phyloP scores from a whole-genome alignment of 2,888 invertebrate species.

The Sinohyriopsis cumingii region DNA sequence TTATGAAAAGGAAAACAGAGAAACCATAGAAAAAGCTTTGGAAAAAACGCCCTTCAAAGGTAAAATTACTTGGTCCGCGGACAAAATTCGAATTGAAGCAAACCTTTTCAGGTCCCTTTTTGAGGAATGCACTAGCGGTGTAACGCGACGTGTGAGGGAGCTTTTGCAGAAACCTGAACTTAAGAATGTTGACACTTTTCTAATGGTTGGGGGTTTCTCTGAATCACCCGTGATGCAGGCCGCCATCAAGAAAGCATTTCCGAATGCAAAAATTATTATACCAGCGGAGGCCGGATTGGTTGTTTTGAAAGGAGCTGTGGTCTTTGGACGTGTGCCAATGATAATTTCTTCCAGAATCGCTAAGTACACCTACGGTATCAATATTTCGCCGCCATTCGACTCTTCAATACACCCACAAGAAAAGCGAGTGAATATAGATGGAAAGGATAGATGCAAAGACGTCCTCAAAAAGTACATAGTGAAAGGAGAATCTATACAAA shows the following conservation, averaged over 20 bases:
- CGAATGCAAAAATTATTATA: slow-evolving; percentile 31
- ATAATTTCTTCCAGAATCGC: slow-evolving; percentile 35
- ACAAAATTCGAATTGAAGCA: slow-evolving; percentile 32
- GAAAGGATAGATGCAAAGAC: slow-evolving; percentile 34
- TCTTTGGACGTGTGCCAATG: slow-evolving; percentile 39
- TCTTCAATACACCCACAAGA: slow-evolving; percentile 24
- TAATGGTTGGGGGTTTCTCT: slow-evolving; percentile 47
- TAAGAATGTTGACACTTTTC: slow-evolving; percentile 27
- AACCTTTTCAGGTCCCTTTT: slow-evolving; percentile 29
- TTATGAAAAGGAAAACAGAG: slow-evolving; percentile 22
- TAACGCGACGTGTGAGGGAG: slow-evolving; percentile 29
- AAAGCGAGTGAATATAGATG: slow-evolving; percentile 28
- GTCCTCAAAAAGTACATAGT: slow-evolving; percentile 39
- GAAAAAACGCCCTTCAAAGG: slow-evolving; percentile 11
- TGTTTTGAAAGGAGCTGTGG: slow-evolving; percentile 46
- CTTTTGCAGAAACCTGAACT: slow-evolving; percentile 24
- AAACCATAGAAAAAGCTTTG: slow-evolving; percentile 14
- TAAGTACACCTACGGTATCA: slow-evolving; percentile 40
- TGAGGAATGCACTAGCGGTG: slow-evolving; percentile 22
- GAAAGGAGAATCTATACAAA: slow-evolving; percentile 32
- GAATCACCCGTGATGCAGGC: slow-evolving; percentile 40
- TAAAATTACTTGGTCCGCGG: slow-evolving; percentile 23
- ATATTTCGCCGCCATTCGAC: slow-evolving; percentile 29
- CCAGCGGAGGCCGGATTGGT: slow-evolving; percentile 47
- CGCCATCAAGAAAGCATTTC: slow-evolving; percentile 27